Conservation (phyloP, 2,888 invertebrate genomes). For the Lissocephala sabroskyi region DNA sequence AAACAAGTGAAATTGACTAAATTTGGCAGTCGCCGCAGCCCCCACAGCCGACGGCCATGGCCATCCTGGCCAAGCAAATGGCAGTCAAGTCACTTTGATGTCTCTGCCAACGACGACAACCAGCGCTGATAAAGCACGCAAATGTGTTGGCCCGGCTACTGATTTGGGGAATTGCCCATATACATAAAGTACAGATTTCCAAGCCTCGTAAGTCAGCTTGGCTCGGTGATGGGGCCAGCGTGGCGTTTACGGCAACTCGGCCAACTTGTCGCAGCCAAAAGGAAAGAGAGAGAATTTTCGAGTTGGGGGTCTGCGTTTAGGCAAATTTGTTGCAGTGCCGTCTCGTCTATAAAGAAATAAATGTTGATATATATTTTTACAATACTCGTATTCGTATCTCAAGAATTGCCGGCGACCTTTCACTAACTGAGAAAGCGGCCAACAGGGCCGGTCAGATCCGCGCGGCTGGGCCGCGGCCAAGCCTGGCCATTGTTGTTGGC, state of each 20-base stretch:
- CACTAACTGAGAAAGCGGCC: conserved; percentile 1
- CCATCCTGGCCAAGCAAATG: no score
- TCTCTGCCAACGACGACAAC: not conserved
- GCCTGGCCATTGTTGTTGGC: conserved; percentile 20
- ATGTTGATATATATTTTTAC: no score
- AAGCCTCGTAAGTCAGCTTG: conserved; percentile 40
- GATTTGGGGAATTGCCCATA: conserved; percentile 60
- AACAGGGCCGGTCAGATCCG: conserved; percentile 6
- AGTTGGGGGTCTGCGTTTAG: conserved; percentile 16
- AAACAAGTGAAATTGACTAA: conserved; percentile 59
- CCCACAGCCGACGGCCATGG: not conserved
- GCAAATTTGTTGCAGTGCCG: conserved; percentile 25
- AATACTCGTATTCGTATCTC: not conserved
- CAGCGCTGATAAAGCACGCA: conserved; percentile 46
- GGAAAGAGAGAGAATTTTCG: no score
- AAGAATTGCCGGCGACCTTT: conserved; percentile 2
- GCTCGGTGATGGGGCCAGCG: no score
- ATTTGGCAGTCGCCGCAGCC: conserved; percentile 45
- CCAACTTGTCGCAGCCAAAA: conserved; percentile 6
- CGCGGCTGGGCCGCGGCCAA: conserved; percentile 8
- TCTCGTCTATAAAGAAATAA: conserved; percentile 2
- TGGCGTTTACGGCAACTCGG: conserved; percentile 1
- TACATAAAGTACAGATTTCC: conserved; percentile 28
- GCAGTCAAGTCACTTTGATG: conserved; percentile 1
- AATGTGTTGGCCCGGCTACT: conserved; percentile 49